Conservation (phyloP, 1,140 invertebrate species). For the Euborellia annulipes region DNA sequence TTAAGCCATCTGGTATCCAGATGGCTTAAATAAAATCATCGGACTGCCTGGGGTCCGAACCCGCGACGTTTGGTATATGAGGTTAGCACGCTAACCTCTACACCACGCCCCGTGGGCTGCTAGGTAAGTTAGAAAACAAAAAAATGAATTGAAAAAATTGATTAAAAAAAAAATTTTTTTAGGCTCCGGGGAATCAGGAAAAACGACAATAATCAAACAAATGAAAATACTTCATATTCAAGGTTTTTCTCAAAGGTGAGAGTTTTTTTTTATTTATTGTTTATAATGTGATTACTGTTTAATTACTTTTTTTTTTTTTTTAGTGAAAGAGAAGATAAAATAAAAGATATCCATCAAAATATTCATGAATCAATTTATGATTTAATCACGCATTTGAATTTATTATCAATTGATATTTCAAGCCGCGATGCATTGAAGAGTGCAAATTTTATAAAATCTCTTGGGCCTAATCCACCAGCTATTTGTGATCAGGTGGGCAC, state of each 20-base stretch:
- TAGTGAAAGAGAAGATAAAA: conserved; percentile 45
- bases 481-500: conserved; percentile 34
- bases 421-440: conserved; percentile 30
- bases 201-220: conserved; percentile 68
- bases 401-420: conserved; percentile 31
- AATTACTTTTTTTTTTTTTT: conserved; percentile 15
- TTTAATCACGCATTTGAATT: conserved; percentile 37
- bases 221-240: conserved; percentile 65
- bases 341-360: conserved; percentile 42
- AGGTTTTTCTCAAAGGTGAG: conserved; percentile 46
- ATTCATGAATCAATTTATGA: conserved; percentile 49
- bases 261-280: too few relatives aligned
- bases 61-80: too few relatives aligned
- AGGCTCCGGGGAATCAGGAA: conserved; percentile 46
- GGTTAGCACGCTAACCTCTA: too few relatives aligned
- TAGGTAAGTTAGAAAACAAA: too few relatives aligned
- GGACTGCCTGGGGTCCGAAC: too few relatives aligned
- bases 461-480: conserved; percentile 30
- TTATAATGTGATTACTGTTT: background rate
- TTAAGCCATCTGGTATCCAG: too few relatives aligned
- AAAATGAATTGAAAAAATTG: too few relatives aligned
- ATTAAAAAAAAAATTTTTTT: background rate
- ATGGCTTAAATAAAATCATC: too few relatives aligned
- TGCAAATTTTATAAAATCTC: conserved; percentile 35
- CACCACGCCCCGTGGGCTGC: too few relatives aligned